Conservation (phyloP, 2,113 vertebrate species). For the Plotosus lineatus region DNA sequence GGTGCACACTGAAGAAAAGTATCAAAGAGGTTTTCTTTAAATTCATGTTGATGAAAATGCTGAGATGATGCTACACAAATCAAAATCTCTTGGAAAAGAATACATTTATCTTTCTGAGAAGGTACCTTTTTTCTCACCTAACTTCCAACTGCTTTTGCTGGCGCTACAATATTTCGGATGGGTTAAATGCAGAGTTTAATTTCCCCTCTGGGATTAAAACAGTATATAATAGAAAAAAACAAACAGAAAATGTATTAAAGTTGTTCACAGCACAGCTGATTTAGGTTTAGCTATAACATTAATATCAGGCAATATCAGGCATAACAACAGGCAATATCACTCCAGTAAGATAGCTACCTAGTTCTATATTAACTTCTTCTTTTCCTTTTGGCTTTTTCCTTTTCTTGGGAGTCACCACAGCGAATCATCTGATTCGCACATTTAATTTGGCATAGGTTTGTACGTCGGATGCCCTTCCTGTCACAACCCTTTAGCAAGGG, state of each 20-base stretch:
- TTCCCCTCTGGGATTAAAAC: not conserved
- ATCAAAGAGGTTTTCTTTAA: not conserved
- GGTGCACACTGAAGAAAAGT: not conserved
- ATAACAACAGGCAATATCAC: too few relatives aligned
- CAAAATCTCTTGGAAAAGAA: not conserved
- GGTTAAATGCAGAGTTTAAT: not conserved
- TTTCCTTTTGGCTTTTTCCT: too few relatives aligned
- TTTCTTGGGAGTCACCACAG: not conserved
- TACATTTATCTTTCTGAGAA: not conserved
- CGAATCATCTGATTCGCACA: not conserved
- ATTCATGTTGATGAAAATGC: not conserved
- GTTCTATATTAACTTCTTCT: too few relatives aligned
- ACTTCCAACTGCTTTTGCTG: too few relatives aligned
- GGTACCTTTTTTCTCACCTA: not conserved
- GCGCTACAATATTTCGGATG: too few relatives aligned
- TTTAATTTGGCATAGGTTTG: too few relatives aligned
- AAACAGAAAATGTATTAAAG: not conserved
- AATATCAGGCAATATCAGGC: too few relatives aligned
- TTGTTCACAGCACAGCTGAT: not conserved
- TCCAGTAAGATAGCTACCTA: not conserved
- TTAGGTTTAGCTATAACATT: not conserved
- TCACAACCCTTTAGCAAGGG: too few relatives aligned
- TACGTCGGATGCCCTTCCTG: too few relatives aligned
- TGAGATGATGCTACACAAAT: not conserved
- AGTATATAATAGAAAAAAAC: too few relatives aligned